Conservation (phyloP, 2,113 vertebrate genomes). For the Eidolon helvum region DNA sequence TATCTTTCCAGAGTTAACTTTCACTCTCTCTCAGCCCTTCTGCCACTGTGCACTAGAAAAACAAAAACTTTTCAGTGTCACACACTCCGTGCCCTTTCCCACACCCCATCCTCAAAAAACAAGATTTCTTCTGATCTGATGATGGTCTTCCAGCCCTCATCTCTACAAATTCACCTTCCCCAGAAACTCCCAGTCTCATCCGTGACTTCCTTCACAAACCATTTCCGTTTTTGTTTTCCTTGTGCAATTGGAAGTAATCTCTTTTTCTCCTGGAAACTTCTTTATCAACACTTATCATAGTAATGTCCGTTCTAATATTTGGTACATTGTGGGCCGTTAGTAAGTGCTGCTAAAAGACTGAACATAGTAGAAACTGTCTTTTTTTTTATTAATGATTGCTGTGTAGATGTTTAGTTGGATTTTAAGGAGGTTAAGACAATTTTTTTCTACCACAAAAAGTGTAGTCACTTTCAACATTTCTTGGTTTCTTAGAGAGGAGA, state of each 20-base stretch:
- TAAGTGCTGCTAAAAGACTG: neutral
- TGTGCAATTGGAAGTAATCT: neutral
- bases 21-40: neutral
- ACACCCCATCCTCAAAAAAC: neutral
- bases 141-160: fast-evolving
- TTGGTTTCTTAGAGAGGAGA: neutral
- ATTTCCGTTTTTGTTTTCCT: neutral
- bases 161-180: neutral
- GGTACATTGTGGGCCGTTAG: neutral
- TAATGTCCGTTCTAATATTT: neutral
- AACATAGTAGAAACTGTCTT: neutral
- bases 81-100: neutral
- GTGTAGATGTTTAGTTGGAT: neutral
- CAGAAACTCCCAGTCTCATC: neutral
- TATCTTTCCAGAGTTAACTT: neutral
- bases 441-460: neutral
- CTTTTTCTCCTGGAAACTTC: neutral
- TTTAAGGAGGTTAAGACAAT: neutral
- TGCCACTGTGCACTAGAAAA: neutral
- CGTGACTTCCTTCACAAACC: neutral
- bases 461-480: neutral
- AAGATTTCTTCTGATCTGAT: neutral
- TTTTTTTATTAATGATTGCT: neutral
- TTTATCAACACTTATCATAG: neutral
- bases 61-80: neutral